A percentile compares a stretch with the other conserved stretches of the same genome.
Conservation (phyloP, 2,888 invertebrate species). For the Itoplectis maculator region DNA sequence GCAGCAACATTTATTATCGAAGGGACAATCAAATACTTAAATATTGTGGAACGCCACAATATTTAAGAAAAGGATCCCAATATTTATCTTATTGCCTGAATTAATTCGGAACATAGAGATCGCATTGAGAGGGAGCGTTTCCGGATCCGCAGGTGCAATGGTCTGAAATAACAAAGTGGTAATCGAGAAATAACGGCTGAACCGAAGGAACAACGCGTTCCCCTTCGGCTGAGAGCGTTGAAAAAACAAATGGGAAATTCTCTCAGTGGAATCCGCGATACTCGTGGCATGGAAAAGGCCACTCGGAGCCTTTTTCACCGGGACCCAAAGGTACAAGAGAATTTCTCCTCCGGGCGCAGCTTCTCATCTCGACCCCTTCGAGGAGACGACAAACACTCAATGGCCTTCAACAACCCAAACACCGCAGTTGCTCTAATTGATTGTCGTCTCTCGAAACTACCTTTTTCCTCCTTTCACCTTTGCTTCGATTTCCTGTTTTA, state of each 20-base stretch:
- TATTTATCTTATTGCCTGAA: neutral
- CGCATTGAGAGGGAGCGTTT: conserved; percentile 6
- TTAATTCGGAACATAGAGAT: neutral
- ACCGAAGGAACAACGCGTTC: conserved; percentile 25
- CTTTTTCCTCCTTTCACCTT: neutral
- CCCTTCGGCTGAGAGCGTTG: conserved; percentile 55
- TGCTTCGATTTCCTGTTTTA: conserved; percentile 6
- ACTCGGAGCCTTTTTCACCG: conserved; percentile 25
- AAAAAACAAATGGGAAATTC: conserved; percentile 74
- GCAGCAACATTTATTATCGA: neutral
- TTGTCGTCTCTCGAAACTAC: conserved; percentile 72
- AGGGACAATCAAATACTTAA: too few species aligned
- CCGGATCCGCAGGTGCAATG: conserved; percentile 32
- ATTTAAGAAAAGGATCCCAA: too few species aligned
- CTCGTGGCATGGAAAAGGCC: conserved; percentile 39
- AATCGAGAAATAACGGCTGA: conserved; percentile 74
- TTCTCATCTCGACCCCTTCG: conserved; percentile 66
- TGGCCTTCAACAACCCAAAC: conserved; percentile 65
- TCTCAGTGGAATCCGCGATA: conserved; percentile 65
- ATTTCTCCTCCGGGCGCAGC: conserved; percentile 33
- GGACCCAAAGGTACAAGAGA: conserved; percentile 27
- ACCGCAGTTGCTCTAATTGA: conserved; percentile 76
- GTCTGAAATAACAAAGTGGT: conserved; percentile 74
- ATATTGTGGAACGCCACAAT: too few species aligned
- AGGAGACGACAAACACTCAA: conserved; percentile 78